These are phyloP conservation scores for Coluber constrictor DNA, from an alignment of 2,797 vertebrate genomes.

Conservation along the genomic window DNA sequence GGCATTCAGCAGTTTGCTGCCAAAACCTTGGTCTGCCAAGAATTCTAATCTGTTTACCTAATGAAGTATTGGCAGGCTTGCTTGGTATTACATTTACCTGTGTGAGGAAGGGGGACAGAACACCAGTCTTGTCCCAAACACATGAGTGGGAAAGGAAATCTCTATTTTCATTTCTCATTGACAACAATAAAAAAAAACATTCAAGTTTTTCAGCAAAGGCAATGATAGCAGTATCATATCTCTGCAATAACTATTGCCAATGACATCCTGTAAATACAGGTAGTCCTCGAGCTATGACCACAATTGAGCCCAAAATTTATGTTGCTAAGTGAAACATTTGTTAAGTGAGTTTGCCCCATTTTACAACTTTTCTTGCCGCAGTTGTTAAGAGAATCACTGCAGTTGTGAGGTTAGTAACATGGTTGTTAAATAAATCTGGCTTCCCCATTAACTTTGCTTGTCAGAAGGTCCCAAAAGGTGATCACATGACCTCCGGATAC, in stretches of 20 bases:
- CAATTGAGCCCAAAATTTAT: neutral
- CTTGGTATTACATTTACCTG: too few species aligned
- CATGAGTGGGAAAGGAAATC: neutral
- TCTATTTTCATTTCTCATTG: neutral
- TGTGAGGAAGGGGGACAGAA: too few species aligned
- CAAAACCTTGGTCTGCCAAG: too few species aligned
- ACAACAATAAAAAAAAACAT: neutral
- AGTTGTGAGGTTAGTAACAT: neutral
- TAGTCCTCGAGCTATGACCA: neutral
- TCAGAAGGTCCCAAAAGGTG: neutral
- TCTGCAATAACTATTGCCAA: neutral
- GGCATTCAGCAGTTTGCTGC: too few species aligned
- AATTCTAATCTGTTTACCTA: too few species aligned
- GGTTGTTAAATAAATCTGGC: neutral
- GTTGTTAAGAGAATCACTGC: neutral
- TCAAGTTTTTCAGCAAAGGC: neutral
- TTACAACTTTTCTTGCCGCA: neutral
- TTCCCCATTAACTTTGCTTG: neutral
- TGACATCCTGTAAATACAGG: neutral
- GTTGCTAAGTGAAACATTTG: neutral
- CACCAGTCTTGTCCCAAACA: neutral
- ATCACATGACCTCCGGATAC: neutral
- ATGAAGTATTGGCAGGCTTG: too few species aligned
- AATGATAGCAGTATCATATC: neutral
- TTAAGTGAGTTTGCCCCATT: neutral